Evolutionary conservation across 2,888 invertebrate genomes (phyloP), one percentile per base, ranked within the genome.

Genomic region (Parelbella ahira): DNA sequence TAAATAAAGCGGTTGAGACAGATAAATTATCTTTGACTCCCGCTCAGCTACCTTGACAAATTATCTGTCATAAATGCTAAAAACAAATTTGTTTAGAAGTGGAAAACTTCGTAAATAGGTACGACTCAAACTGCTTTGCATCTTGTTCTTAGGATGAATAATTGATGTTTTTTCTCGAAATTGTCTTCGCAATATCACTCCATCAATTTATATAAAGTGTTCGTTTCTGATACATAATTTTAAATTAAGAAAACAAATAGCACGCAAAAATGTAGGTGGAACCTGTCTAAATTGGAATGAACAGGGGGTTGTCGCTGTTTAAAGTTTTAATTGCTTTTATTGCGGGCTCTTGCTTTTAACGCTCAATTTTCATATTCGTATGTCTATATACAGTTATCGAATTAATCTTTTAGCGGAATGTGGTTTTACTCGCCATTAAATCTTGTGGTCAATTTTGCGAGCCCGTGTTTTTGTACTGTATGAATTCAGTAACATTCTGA

Each of bases 21-120:
- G 81, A 86, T 84, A 84, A 84, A 84, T 86, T 84, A 84, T 82
- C 79, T 84, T 84, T 82, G 84, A 82, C 82, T 86, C 68, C 72
- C 70, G 68, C 74, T 75, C 70, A 74, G 79, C 72, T 68, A 76
- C 75, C 71, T 68, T 82, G 82, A 86, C 82, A 83, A 84, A 86
- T 84, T 81, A 75, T 77, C 78, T 79, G 82, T 82, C 84, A 82
- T 82, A 83, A 78, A 76, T 76, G 75, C 75, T 74, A 74, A 80
- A 83, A 80, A 79, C 78, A 81, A 82, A 81, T 79, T 83, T 79
- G 73, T 74, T 72, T 67, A 59, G 70, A 75, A 78, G 73, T 73
- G 68, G 68, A 68, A 74, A 79, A 80, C 74, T 76, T 78, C 66
- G 66, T 69, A 71, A 77, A 71, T 66, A 73, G 36, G 42, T 68